Percentiles rank a stretch among this genome's conserved stretches.
phyloP scores from a whole-genome alignment of 2,888 invertebrate species.

The Anaspis maculata region DNA sequence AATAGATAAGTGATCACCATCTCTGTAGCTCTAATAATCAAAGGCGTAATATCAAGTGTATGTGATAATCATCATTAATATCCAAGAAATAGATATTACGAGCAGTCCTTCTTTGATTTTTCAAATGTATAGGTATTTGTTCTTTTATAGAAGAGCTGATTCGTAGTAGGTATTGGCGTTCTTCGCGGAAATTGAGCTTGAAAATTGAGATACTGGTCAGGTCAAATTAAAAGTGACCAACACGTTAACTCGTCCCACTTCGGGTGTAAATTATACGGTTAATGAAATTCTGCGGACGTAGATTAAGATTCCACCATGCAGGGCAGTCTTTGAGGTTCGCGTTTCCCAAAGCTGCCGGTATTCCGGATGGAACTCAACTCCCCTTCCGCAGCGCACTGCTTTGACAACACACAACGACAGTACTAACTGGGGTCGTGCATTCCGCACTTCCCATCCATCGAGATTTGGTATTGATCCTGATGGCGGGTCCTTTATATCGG shows the following conservation, averaged over 20 bases:
- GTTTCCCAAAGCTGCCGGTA: conserved; percentile 27
- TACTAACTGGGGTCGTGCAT: conserved; percentile 17
- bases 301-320: conserved; percentile 31
- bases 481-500: too few relatives aligned
- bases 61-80: too few relatives aligned
- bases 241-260: conserved; percentile 9
- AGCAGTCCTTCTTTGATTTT: too few relatives aligned
- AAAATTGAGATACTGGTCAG: too few relatives aligned
- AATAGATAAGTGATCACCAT: too few relatives aligned
- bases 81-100: too few relatives aligned
- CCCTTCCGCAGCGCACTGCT: conserved; percentile 15
- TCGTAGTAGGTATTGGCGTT: too few relatives aligned
- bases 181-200: too few relatives aligned
- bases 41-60: too few relatives aligned
- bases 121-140: too few relatives aligned
- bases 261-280: conserved; percentile 27
- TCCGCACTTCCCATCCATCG: conserved; percentile 16
- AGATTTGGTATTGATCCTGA: conserved; percentile 17
- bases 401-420: conserved; percentile 23
- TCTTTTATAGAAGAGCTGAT: too few relatives aligned
- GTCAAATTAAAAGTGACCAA: conserved; percentile 7
- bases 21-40: too few relatives aligned
- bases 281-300: conserved; percentile 31
- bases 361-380: conserved; percentile 15
- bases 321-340: conserved; percentile 28